These are phyloP conservation scores for Tetranychus truncatus DNA, from an alignment of 2,888 invertebrate genomes.

Conservation along the genomic window DNA sequence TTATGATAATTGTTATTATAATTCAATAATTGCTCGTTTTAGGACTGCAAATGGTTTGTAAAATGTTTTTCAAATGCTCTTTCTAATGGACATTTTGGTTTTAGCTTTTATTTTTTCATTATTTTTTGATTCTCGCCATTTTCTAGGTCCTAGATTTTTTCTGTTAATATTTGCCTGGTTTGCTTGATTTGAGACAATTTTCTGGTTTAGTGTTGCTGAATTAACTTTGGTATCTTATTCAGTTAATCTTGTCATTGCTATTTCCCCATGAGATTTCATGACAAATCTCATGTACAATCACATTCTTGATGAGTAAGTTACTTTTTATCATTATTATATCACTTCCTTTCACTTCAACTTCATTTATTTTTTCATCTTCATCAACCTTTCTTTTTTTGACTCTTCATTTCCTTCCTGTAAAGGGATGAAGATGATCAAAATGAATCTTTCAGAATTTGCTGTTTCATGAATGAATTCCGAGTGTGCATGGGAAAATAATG, in stretches of 20 bases:
- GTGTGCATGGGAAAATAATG: no score
- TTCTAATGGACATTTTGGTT: no score
- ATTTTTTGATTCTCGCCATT: no score
- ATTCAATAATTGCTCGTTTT: no score
- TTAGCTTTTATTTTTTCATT: no score
- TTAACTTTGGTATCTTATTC: neutral
- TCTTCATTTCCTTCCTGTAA: neutral
- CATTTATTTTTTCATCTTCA: neutral
- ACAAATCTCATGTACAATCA: neutral
- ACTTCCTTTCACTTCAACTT: neutral
- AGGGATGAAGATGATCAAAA: neutral
- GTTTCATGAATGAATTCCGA: no score
- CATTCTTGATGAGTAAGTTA: neutral
- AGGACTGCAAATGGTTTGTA: no score
- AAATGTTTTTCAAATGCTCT: no score
- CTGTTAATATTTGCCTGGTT: no score
- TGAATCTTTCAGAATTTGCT: neutral
- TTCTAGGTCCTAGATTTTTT: no score
- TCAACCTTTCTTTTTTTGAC: neutral
- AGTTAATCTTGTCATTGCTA: neutral
- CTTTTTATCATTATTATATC: neutral
- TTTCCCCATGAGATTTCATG: neutral
- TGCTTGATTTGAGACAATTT: no score
- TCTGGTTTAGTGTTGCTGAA: neutral
- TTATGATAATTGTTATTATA: no score